Evolutionary conservation across 2,113 vertebrate species (phyloP).

Genomic region (Vireo altiloquus): DNA sequence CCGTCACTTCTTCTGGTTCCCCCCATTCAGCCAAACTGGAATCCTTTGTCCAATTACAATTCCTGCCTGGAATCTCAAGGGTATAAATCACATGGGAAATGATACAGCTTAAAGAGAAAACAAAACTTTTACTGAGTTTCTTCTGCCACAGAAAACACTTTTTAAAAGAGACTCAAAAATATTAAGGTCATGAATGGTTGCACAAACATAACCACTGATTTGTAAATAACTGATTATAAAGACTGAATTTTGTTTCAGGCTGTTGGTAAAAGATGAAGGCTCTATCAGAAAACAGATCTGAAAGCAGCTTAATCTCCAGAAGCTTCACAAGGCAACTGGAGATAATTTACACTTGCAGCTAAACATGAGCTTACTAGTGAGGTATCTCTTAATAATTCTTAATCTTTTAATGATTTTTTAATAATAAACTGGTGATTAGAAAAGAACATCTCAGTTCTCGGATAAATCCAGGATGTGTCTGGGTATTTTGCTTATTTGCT

Average conservation of each 20-base stretch:
- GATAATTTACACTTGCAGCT: slow-evolving; percentile 27
- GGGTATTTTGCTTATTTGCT: not conserved
- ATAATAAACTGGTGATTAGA: not conserved
- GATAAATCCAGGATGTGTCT: not conserved
- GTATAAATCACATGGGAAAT: not conserved
- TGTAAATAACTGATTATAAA: slow-evolving; percentile 21
- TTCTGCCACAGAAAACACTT: not conserved
- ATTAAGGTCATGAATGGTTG: not conserved
- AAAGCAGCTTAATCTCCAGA: not conserved
- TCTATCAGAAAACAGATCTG: slow-evolving; percentile 29
- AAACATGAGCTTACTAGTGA: slow-evolving; percentile 10
- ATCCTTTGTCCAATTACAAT: not conserved
- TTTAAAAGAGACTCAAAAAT: not conserved
- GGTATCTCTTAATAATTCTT: slow-evolving; percentile 23
- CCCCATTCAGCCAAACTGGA: not conserved
- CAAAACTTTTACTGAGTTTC: not conserved
- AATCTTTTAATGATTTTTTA: slow-evolving; percentile 57
- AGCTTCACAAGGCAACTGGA: not conserved
- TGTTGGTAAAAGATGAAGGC: not conserved
- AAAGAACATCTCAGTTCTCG: not conserved
- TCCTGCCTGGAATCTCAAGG: not conserved
- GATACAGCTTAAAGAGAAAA: not conserved
- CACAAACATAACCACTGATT: not conserved
- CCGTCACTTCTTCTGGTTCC: not conserved
- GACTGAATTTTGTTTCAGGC: slow-evolving; percentile 32